Percentiles rank a stretch among this genome's conserved stretches.
Evolutionary conservation across 2,888 invertebrate genomes (phyloP).

Genomic region (Imbricaverruca yamaguchii): DNA sequence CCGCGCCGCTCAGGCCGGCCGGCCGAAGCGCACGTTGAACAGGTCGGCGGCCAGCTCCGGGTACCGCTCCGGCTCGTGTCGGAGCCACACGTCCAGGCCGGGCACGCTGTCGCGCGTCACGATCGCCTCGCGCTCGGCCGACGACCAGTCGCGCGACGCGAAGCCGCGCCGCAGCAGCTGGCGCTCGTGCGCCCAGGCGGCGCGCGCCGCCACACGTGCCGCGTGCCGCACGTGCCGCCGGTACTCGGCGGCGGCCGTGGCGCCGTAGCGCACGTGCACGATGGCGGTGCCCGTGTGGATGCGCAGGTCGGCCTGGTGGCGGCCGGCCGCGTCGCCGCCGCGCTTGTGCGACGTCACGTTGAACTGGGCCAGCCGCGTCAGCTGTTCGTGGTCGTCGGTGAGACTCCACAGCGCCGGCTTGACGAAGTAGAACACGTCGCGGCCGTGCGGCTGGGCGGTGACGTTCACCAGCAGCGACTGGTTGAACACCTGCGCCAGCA

Average conservation of each 20-base stretch:
- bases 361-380: slow-evolving; percentile 80
- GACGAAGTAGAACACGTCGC: slow-evolving; percentile 78
- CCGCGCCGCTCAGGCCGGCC: background rate
- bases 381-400: slow-evolving; percentile 73
- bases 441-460: slow-evolving; percentile 44
- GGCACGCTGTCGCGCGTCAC: slow-evolving; percentile 47
- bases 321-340: slow-evolving; percentile 27
- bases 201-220: slow-evolving; percentile 64
- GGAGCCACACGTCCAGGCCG: slow-evolving; percentile 83
- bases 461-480: slow-evolving; percentile 78
- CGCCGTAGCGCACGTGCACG: slow-evolving; percentile 89
- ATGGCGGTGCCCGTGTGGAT: slow-evolving; percentile 85
- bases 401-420: slow-evolving; percentile 62
- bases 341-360: slow-evolving; percentile 82
- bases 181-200: slow-evolving; percentile 88
- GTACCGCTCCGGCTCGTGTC: slow-evolving; percentile 79
- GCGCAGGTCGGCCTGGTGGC: slow-evolving; percentile 54
- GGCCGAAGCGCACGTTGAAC: slow-evolving; percentile 75
- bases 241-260: slow-evolving; percentile 79
- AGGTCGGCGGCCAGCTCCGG: slow-evolving; percentile 94
- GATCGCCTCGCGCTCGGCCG: slow-evolving; percentile 30
- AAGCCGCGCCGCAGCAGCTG: slow-evolving; percentile 52
- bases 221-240: slow-evolving; percentile 85
- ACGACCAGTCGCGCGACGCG: slow-evolving; percentile 58
- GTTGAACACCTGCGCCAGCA: slow-evolving; percentile 87